phyloP scores from a whole-genome alignment of 2,888 invertebrate genomes.

The Ephialtes manifestator region DNA sequence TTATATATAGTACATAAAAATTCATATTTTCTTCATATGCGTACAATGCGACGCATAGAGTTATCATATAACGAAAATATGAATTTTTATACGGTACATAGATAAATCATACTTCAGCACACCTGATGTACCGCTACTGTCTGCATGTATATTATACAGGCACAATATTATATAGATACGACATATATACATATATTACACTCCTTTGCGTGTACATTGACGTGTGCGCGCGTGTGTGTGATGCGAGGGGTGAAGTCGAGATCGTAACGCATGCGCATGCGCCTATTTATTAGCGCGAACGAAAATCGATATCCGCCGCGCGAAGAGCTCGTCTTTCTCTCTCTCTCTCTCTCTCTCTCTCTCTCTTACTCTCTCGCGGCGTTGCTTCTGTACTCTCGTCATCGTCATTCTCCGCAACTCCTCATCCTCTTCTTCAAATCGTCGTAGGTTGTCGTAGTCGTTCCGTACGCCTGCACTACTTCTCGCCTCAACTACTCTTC shows the following conservation, averaged over 20 bases:
- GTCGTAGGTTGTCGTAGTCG: conserved; percentile 27
- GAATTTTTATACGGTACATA: conserved; percentile 48
- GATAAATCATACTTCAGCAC: conserved; percentile 60
- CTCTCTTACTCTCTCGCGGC: conserved; percentile 36
- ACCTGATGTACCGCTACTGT: conserved; percentile 30
- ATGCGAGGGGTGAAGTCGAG: conserved; percentile 54
- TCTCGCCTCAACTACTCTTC: conserved; percentile 39
- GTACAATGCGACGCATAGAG: neutral
- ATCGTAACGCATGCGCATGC: conserved; percentile 77
- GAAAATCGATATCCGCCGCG: conserved; percentile 81
- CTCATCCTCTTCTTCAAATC: conserved; percentile 25
- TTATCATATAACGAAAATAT: conserved; percentile 24
- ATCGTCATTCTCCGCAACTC: conserved; percentile 34
- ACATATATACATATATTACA: conserved; percentile 3
- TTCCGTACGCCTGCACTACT: conserved; percentile 27
- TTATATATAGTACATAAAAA: too few species aligned
- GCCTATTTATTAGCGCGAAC: conserved; percentile 83
- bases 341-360: conserved; percentile 40
- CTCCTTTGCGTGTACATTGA: conserved; percentile 7
- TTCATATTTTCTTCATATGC: too few species aligned
- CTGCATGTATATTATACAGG: neutral
- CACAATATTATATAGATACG: neutral
- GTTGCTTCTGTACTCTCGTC: conserved; percentile 12
- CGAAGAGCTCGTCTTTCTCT: too few species aligned
- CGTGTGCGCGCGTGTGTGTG: conserved; percentile 35